Evolutionary conservation across 2,888 invertebrate genomes (phyloP), one percentile per base, ranked within the genome.

Genomic region (Heliconius ismenius): DNA sequence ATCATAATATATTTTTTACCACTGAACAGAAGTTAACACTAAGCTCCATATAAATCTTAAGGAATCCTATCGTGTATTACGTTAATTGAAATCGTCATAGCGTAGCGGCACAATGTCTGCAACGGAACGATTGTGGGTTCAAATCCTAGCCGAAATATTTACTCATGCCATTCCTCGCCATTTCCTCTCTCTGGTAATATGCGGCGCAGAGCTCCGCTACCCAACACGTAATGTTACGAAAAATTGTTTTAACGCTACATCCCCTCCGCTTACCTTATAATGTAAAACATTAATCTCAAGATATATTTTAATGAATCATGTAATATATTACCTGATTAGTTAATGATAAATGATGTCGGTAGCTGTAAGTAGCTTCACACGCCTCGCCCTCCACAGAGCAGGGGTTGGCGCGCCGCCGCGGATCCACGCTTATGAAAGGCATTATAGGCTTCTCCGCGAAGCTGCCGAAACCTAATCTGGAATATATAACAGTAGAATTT

Each of bases 301-400:
- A 67, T 67, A 43, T 2, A 67, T 67, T 43, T 28, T n/a, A 63
- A 75, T 69, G 21, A 70, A 70, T 32, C n/a, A 13, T n/a, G 18
- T 11, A 11, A 54, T 64, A 69, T n/a, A 75, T 65, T 62, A 96
- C 95, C 88, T 97, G 91, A 54, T 94, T 92, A 1, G 97, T 97
- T 3, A 98, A 94, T 73, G 95, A 92, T 81, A 98, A 90, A 79
- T 96, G 96, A 88, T 98, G 98, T 77, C 95, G 95, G 88, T 97
- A 98, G 73, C 97, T 96, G 87, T 98, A 98, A 0, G 98, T 96
- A 1, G 97, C 96, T 76, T 96, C 96, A 86, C 98, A 98, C 0
- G 85, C 88, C 39, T 94, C 89, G 49, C 95, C 92, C 73, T 95
- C 94, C 1, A 94, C 90, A 0, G 91, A 88, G 83, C 97, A 97